Evolutionary conservation across 2,113 vertebrate species (phyloP), one percentile per base, ranked within the genome.

Genomic region (Ictalurus furcatus): DNA sequence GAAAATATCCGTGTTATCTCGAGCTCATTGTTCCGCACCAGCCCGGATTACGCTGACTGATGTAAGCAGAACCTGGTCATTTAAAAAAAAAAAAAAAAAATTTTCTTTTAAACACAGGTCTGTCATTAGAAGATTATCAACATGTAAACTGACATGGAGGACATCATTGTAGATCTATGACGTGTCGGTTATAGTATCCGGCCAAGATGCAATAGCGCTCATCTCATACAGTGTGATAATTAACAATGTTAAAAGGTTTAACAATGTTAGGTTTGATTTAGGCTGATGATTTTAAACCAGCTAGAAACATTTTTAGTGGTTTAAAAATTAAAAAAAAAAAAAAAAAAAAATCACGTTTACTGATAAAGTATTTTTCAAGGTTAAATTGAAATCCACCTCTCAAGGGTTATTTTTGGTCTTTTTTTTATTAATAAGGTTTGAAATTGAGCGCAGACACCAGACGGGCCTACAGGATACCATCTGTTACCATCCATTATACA

Each of bases 401-500:
- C 56, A 83, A 83, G 34, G 30, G 59, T 30, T 14, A 25, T 19
- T 58, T 21, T 78, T 25, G 2, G 1, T 56, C 21, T 25, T 44
- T 40, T 40, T 61, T 25, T 25, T 40, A 63, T 44, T 40, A 82
- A 82, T 16, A 83, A 6, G 52, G 30, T 61, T 83, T 6, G 80
- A 83, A 84, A 84, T 1, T 23, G 65, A 84, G 87, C 2, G 11
- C 48, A 74, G 80, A 73, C 19, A 54, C 69, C 67, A 69, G 48
- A 86, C 44, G 48, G 85, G 30, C 52, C 48, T 85, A 40, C 23
- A 19, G 71, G 85, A 76, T 86, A 76, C 71, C 67, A 86, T 74
- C 52, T 71, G 85, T 86, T 86, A 58, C 69, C 52, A 74, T 74
- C 85, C 71, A 54, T 74, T 86, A 86, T 86, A 74, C 52, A 74